phyloP scores from a whole-genome alignment of 2,797 vertebrate genomes.

The Cygnus olor region DNA sequence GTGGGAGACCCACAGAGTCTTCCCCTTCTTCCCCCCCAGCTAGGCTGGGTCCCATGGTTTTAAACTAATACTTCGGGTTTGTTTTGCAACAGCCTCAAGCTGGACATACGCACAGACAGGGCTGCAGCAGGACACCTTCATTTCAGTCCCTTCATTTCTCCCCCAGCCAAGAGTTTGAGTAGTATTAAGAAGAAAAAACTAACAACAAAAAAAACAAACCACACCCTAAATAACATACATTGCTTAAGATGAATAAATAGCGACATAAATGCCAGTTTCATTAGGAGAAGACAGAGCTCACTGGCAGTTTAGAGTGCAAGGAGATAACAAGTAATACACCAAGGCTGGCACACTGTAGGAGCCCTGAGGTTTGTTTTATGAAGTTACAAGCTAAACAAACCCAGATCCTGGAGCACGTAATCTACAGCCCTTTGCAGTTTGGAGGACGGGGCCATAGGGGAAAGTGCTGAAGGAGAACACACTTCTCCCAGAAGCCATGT shows the following conservation, averaged over 20 bases:
- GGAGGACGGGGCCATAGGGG: background rate
- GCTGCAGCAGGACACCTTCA: background rate
- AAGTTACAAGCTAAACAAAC: background rate
- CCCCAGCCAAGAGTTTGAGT: background rate
- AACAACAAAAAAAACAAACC: background rate
- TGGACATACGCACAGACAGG: background rate
- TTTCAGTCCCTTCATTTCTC: background rate
- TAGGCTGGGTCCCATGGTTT: background rate
- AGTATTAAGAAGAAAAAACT: background rate
- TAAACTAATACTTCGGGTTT: background rate
- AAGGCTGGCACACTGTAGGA: background rate
- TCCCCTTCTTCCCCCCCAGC: background rate
- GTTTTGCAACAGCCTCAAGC: background rate
- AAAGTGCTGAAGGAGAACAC: fast-evolving
- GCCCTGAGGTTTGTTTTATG: background rate
- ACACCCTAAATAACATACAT: background rate
- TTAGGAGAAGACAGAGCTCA: background rate
- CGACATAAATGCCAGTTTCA: background rate
- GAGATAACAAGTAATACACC: background rate
- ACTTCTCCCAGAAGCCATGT: background rate
- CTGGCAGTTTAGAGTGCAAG: background rate
- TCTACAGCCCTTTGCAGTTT: fast-evolving
- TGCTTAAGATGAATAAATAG: background rate
- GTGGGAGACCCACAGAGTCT: background rate
- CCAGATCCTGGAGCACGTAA: background rate